Evolutionary conservation across 2,888 invertebrate genomes (phyloP).

Genomic region (Tinea trinotella): DNA sequence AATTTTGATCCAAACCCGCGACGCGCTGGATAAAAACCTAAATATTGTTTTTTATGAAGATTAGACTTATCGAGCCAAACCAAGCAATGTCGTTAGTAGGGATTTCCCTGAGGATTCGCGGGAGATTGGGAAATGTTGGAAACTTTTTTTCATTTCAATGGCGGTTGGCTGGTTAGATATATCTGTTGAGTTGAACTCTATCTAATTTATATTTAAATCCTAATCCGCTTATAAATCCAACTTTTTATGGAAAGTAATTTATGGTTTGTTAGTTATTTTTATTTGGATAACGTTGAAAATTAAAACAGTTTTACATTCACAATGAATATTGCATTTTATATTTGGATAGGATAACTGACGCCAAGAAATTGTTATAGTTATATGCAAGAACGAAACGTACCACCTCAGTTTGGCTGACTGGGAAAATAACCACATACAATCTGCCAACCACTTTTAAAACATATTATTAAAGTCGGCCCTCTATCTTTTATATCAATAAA

Average conservation of each 20-base stretch:
- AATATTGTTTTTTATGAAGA: slow-evolving; percentile 16
- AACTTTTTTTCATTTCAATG: slow-evolving; percentile 14
- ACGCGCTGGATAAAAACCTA: slow-evolving; percentile 9
- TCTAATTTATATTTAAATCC: slow-evolving; percentile 9
- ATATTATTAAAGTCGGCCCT: no score
- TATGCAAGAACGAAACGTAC: no score
- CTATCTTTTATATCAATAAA: no score
- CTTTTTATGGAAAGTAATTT: neutral
- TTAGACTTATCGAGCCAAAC: slow-evolving; percentile 14
- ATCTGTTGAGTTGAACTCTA: neutral
- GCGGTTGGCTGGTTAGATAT: slow-evolving; percentile 4
- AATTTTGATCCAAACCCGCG: slow-evolving; percentile 10
- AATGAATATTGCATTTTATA: no score
- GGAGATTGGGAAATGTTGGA: slow-evolving; percentile 14
- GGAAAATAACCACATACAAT: no score
- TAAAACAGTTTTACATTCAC: no score
- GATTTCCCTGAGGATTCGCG: slow-evolving; percentile 12
- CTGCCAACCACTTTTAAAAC: no score
- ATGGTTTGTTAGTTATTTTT: neutral
- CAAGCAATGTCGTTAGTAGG: slow-evolving; percentile 14
- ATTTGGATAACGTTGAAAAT: no score
- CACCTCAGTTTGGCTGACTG: no score
- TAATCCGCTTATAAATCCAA: neutral
- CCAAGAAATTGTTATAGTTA: no score
- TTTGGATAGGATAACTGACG: no score